Evolutionary conservation across 2,797 vertebrate genomes (phyloP).

Genomic region (Tarsius wallacei): DNA sequence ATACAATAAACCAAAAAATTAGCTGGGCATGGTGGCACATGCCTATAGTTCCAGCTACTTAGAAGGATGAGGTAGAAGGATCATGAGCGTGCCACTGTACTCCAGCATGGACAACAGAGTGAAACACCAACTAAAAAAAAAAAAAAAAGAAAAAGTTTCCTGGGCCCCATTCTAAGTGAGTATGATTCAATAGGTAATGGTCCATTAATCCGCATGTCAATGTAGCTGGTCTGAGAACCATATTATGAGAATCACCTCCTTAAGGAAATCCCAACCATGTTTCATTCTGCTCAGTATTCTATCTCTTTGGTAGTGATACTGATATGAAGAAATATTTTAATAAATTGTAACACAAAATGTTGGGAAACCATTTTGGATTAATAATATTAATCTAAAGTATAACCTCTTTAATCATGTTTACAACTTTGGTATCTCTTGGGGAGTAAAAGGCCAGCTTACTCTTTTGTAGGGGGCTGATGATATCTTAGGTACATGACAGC

Average conservation of each 20-base stretch:
- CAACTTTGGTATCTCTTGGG: neutral
- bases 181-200: neutral
- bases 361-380: neutral
- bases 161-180: neutral
- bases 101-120: neutral
- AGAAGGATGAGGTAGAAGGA: too few species aligned
- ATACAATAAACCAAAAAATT: too few species aligned
- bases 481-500: neutral
- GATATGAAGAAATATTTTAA: conserved; percentile 48
- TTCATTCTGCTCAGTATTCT: conserved; percentile 45
- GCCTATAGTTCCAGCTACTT: too few species aligned
- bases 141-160: neutral
- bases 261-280: neutral
- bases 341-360: conserved; percentile 48
- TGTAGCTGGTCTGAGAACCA: neutral
- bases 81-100: neutral
- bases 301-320: neutral
- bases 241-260: neutral
- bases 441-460: conserved; percentile 20
- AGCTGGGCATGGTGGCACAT: too few species aligned
- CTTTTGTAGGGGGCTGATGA: neutral
- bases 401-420: conserved; percentile 38
- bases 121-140: neutral
- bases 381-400: conserved; percentile 22
- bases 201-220: neutral